Percentiles rank a stretch among this genome's conserved stretches.
Conservation (phyloP, 2,113 vertebrate genomes). For the Vombatus ursinus region DNA sequence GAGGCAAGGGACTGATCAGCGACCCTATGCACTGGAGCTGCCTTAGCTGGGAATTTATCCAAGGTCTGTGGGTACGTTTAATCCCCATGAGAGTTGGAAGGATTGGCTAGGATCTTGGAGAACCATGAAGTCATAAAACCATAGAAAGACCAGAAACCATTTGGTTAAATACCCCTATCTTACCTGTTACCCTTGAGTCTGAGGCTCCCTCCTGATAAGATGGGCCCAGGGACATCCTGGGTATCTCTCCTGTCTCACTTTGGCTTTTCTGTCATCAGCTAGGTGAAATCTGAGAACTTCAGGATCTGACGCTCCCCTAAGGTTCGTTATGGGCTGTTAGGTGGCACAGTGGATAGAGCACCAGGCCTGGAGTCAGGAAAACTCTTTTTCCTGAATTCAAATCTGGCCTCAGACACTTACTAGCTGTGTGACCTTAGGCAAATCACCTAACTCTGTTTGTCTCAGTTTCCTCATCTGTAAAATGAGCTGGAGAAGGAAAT, state of each 20-base stretch:
- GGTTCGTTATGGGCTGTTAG: not conserved
- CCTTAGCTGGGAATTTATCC: not conserved
- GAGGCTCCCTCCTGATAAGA: not conserved
- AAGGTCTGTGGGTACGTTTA: not conserved
- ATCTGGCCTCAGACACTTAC: not conserved
- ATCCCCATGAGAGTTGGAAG: not conserved
- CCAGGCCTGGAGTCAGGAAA: not conserved
- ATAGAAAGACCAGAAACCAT: not conserved
- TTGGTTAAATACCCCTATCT: not conserved
- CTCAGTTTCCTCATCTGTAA: not conserved
- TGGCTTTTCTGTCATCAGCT: not conserved
- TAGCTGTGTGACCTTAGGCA: too few species aligned
- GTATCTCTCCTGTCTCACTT: not conserved
- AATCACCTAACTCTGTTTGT: not conserved
- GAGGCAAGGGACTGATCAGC: conserved; percentile 61
- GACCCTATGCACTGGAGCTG: conserved; percentile 42
- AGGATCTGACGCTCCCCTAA: not conserved
- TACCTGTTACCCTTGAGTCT: not conserved
- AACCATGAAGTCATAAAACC: not conserved
- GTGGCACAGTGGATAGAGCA: not conserved
- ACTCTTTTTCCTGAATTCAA: not conserved
- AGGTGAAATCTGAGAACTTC: not conserved
- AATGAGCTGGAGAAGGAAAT: not conserved
- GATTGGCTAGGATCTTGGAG: not conserved
- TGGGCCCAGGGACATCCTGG: too few species aligned